Conservation (phyloP, 2,113 vertebrate genomes). For the Callopanchax toddi region DNA sequence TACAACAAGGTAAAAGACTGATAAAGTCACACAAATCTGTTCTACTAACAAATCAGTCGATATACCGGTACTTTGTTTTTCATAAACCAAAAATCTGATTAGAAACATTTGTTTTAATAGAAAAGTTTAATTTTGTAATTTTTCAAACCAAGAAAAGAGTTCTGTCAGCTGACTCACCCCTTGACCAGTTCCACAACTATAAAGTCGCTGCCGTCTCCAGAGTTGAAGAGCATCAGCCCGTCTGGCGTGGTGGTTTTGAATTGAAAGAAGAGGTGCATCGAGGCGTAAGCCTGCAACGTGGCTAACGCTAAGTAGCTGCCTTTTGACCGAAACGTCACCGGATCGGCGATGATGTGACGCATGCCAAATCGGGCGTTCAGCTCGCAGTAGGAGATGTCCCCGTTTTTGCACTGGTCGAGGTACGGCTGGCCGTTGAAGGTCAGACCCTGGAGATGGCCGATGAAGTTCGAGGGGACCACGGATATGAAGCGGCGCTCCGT, state of each 20-base stretch:
- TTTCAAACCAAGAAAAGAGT: no score
- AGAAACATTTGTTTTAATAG: no score
- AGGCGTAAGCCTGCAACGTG: constrained; percentile 90
- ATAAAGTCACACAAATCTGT: no score
- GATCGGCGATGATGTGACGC: constrained; percentile 90
- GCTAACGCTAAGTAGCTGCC: constrained; percentile 90
- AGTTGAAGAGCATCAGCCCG: constrained; percentile 94
- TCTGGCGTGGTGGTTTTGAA: constrained; percentile 93
- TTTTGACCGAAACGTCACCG: constrained; percentile 90
- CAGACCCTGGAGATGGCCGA: constrained; percentile 92
- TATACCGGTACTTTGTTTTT: no score
- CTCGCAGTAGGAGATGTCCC: constrained; percentile 94
- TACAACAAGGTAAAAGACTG: no score
- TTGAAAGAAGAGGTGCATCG: constrained; percentile 98
- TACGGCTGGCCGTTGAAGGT: constrained; percentile 90
- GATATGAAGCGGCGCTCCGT: constrained; percentile 93
- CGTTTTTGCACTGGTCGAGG: constrained; percentile 94
- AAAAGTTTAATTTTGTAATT: no score
- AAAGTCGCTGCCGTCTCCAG: constrained; percentile 93
- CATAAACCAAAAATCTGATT: no score
- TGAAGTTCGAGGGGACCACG: constrained; percentile 92
- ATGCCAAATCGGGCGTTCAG: constrained; percentile 94
- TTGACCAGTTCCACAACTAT: constrained; percentile 96
- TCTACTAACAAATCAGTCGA: no score
- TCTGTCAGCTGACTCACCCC: constrained; percentile 84